These are phyloP conservation scores for Aurelia coerulea DNA, from an alignment of 30 jellyfish, hydroid and myxozoan genomes.

Conservation along the genomic window DNA sequence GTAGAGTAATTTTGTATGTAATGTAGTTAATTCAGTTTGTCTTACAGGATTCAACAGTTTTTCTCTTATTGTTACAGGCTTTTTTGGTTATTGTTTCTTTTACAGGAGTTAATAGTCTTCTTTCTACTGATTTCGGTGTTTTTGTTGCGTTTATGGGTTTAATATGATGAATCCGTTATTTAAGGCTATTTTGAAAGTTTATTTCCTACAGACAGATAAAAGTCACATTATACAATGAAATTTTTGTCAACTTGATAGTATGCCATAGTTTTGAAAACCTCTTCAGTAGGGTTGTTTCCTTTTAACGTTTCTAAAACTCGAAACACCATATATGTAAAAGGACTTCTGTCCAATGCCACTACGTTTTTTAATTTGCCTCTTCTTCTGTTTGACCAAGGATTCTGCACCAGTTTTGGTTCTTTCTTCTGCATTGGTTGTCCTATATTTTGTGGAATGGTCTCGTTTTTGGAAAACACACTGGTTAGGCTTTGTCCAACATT, in stretches of 20 bases:
- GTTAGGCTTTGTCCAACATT: not conserved
- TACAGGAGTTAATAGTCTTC: no score
- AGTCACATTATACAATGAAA: constrained; percentile 57
- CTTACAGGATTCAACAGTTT: no score
- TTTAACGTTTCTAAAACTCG: constrained; percentile 80
- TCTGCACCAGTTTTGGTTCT: constrained; percentile 51
- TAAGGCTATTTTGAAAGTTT: no score
- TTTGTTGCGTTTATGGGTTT: no score
- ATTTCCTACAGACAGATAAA: no score
- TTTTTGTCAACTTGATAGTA: constrained; percentile 77
- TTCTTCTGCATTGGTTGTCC: constrained; percentile 4
- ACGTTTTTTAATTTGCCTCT: constrained; percentile 65
- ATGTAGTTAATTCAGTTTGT: no score
- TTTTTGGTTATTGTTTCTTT: no score
- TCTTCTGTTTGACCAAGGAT: constrained; percentile 77
- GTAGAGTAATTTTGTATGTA: no score
- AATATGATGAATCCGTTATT: no score
- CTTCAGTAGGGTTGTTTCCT: constrained; percentile 48
- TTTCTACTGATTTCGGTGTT: no score
- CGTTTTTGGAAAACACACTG: not conserved
- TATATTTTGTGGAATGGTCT: not conserved
- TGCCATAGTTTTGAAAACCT: constrained; percentile 19
- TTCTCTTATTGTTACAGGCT: no score
- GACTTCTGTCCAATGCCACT: constrained; percentile 58
- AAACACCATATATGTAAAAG: constrained; percentile 87